phyloP scores from a whole-genome alignment of 2,113 vertebrate genomes.

The Cyprinodon brontotheroides region DNA sequence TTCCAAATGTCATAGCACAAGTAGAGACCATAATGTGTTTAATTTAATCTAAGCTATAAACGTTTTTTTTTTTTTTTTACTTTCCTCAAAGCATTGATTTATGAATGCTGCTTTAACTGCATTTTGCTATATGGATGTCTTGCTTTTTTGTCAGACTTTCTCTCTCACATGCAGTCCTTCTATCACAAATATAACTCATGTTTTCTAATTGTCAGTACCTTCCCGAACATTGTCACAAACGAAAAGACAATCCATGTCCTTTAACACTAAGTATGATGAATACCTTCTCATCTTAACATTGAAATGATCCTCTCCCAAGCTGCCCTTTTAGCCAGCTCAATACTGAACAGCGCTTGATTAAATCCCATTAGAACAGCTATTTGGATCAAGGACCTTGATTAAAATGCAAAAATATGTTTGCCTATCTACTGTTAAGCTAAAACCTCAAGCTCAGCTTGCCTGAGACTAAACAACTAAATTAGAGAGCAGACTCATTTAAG shows the following conservation, averaged over 20 bases:
- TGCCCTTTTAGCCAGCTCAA: conserved; percentile 57
- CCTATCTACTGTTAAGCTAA: conserved; percentile 19
- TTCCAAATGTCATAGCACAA: neutral
- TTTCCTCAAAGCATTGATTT: neutral
- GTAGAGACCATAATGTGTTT: neutral
- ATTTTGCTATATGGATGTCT: neutral
- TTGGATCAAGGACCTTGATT: conserved; percentile 62
- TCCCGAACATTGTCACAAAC: conserved; percentile 24
- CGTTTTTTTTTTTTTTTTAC: neutral
- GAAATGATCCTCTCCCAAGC: conserved; percentile 55
- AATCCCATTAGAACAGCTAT: conserved; percentile 59
- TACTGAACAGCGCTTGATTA: conserved; percentile 61
- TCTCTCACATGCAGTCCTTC: conserved; percentile 15
- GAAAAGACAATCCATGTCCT: conserved; percentile 53
- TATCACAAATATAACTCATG: conserved; percentile 11
- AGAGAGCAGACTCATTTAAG: neutral
- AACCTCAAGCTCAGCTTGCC: conserved; percentile 30
- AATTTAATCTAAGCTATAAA: neutral
- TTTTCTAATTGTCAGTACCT: conserved; percentile 39
- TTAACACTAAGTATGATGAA: conserved; percentile 58
- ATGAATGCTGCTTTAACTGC: neutral
- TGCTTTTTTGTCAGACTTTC: conserved; percentile 30
- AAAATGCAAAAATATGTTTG: conserved; percentile 62
- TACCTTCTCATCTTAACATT: conserved; percentile 42
- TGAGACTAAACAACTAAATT: conserved; percentile 27